Conservation (phyloP, 2,797 vertebrate species). For the Balearica regulorum region DNA sequence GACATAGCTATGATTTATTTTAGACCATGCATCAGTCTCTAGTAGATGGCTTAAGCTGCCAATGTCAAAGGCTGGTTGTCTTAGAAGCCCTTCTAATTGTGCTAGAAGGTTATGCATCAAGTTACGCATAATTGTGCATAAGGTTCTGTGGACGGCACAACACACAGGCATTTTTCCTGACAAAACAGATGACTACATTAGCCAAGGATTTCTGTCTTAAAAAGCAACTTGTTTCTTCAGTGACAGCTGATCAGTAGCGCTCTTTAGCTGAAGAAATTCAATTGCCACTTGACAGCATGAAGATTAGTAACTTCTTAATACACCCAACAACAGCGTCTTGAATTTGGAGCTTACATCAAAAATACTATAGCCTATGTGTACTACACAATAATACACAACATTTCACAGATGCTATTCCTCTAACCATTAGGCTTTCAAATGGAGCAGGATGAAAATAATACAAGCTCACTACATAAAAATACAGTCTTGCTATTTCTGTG, state of each 20-base stretch:
- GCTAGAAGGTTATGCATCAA: neutral
- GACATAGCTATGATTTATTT: conserved; percentile 4
- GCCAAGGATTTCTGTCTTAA: neutral
- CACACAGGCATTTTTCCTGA: neutral
- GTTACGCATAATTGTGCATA: accelerated
- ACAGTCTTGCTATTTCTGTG: neutral
- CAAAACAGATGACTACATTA: neutral
- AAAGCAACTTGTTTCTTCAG: neutral
- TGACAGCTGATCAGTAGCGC: neutral
- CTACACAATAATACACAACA: neutral
- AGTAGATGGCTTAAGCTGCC: neutral
- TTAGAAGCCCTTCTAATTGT: neutral
- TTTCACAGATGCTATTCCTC: neutral
- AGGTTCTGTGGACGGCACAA: neutral
- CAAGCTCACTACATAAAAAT: neutral
- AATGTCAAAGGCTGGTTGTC: neutral
- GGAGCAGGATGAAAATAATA: neutral
- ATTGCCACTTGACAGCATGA: neutral
- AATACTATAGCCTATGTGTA: neutral
- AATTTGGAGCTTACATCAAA: neutral
- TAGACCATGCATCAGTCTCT: neutral
- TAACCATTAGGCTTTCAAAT: neutral
- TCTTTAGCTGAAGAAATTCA: neutral
- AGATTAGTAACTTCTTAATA: neutral
- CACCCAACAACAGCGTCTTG: neutral